Evolutionary conservation across 2,888 invertebrate species (phyloP).

Genomic region (Drosophila fungiperda): DNA sequence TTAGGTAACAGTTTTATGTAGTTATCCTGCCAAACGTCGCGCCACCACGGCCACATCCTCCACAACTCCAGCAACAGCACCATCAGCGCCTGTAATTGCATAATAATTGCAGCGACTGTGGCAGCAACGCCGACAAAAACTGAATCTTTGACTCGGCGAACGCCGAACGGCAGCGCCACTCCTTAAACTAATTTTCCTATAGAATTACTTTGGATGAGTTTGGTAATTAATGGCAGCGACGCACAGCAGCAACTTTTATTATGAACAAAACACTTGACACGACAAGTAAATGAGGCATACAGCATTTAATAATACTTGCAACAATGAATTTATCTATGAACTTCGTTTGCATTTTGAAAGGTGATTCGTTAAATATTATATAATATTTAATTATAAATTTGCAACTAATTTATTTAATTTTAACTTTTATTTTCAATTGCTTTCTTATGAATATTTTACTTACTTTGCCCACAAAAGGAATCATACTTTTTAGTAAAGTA

Average conservation of each 20-base stretch:
- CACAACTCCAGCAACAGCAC: slow-evolving; percentile 13
- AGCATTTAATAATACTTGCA: neutral
- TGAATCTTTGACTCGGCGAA: slow-evolving; percentile 23
- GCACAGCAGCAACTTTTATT: slow-evolving; percentile 9
- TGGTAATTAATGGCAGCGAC: slow-evolving; percentile 72
- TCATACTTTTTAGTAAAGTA: neutral
- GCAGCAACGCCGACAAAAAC: slow-evolving; percentile 28
- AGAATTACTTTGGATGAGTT: slow-evolving; percentile 78
- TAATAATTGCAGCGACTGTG: slow-evolving; percentile 72
- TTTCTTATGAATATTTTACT: neutral
- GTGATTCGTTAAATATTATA: neutral
- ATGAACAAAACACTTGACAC: slow-evolving; percentile 7
- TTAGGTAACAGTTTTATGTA: slow-evolving; percentile 79
- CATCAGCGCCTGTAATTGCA: slow-evolving; percentile 68
- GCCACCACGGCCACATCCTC: neutral
- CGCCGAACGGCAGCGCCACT: slow-evolving; percentile 15
- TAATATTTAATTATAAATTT: neutral
- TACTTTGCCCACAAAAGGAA: neutral
- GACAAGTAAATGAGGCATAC: neutral
- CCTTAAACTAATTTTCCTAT: slow-evolving; percentile 76
- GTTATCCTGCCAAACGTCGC: slow-evolving; percentile 57
- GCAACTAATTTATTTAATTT: neutral
- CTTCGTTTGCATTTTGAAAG: neutral
- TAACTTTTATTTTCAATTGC: neutral
- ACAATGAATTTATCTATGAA: neutral